Conservation (phyloP, 2,797 vertebrate genomes). For the Leuciscus waleckii region DNA sequence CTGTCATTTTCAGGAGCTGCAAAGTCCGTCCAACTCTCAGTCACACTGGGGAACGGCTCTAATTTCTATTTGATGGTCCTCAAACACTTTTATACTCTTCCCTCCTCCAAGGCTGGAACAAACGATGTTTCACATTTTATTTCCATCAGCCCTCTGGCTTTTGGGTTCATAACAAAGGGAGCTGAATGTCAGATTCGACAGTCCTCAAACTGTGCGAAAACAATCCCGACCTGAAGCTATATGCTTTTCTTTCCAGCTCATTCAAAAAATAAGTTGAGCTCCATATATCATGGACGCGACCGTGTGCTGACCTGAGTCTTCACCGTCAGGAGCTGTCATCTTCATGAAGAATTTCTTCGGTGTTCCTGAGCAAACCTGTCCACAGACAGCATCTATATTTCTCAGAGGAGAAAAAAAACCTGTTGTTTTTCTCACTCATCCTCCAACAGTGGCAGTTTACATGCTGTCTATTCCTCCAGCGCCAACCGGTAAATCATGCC, state of each 20-base stretch:
- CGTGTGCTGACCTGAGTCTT: constrained; percentile 46
- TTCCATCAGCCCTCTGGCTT: constrained; percentile 49
- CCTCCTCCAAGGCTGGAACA: constrained; percentile 36
- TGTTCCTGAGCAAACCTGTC: constrained; percentile 41
- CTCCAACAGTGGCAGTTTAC: constrained; percentile 31
- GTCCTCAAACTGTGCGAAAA: constrained; percentile 63
- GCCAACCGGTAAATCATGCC: constrained; percentile 46
- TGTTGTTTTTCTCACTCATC: constrained; percentile 38
- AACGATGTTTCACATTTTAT: constrained; percentile 58
- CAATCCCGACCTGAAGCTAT: constrained; percentile 63
- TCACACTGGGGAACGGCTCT: constrained; percentile 36
- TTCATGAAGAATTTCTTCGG: constrained; percentile 18
- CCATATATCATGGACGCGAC: constrained; percentile 35
- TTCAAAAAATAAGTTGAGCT: constrained; percentile 29
- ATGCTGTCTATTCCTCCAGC: constrained; percentile 38
- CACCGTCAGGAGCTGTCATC: constrained; percentile 10
- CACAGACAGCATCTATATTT: constrained; percentile 30
- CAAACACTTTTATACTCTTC: constrained; percentile 45
- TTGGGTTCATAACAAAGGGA: constrained; percentile 47
- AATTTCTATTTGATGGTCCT: constrained; percentile 55
- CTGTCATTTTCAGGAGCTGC: constrained; percentile 11
- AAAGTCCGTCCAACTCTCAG: constrained; percentile 28
- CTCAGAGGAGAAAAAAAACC: constrained; percentile 39
- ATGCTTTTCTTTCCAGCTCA: constrained; percentile 33
- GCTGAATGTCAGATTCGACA: constrained; percentile 61